phyloP scores from a whole-genome alignment of 2,797 vertebrate genomes.

The Champsocephalus esox region DNA sequence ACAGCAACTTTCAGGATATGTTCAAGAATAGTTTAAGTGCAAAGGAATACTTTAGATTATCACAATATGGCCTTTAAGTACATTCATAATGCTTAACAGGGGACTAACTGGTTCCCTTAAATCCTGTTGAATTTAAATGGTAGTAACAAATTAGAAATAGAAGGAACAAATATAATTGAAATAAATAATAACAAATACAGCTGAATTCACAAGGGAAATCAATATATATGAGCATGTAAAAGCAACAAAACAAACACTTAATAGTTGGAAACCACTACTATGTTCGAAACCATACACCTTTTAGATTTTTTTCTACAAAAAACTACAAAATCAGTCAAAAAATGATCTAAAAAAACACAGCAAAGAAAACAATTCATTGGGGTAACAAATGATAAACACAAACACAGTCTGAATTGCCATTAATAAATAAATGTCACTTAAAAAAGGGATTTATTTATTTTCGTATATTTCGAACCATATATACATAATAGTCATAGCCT shows the following conservation, averaged over 20 bases:
- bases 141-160: not conserved
- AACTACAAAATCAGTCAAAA: slow-evolving; percentile 43
- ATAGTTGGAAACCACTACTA: not conserved
- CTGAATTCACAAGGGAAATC: slow-evolving; percentile 35
- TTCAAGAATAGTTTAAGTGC: slow-evolving; percentile 67
- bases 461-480: slow-evolving; percentile 2
- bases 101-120: slow-evolving; percentile 21
- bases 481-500: slow-evolving; percentile 7
- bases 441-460: slow-evolving; percentile 1
- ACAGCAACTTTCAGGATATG: slow-evolving; percentile 61
- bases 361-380: slow-evolving; percentile 36
- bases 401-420: slow-evolving; percentile 17
- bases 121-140: slow-evolving; percentile 26
- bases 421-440: slow-evolving; percentile 35
- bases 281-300: slow-evolving; percentile 1
- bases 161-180: slow-evolving; percentile 17
- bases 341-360: slow-evolving; percentile 16
- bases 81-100: slow-evolving; percentile 70
- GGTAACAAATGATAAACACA: slow-evolving; percentile 23
- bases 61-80: slow-evolving; percentile 68
- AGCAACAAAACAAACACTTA: slow-evolving; percentile 19
- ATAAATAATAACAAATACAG: slow-evolving; percentile 38
- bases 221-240: slow-evolving; percentile 4
- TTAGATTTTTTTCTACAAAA: slow-evolving; percentile 41
- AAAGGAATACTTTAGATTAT: slow-evolving; percentile 61